A percentile compares a stretch with the other conserved stretches of the same genome.
Evolutionary conservation across 2,797 vertebrate species (phyloP).

Genomic region (Myotis pilosus): DNA sequence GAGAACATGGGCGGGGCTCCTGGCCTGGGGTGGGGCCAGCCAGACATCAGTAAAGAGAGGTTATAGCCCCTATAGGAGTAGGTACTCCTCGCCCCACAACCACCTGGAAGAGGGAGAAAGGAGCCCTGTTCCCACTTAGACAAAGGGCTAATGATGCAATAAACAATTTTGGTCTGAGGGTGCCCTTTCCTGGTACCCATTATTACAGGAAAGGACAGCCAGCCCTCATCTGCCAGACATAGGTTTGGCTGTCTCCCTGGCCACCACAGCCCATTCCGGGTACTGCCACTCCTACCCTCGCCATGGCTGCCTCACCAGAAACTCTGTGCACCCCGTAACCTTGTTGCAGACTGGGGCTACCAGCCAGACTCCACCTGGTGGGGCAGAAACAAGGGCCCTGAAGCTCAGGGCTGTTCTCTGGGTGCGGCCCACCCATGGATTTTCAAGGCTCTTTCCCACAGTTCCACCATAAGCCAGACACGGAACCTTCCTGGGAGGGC

Average conservation of each 20-base stretch:
- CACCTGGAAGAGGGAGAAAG: background rate
- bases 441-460: conserved; percentile 22
- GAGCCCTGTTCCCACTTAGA: background rate
- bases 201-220: conserved; percentile 4
- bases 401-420: background rate
- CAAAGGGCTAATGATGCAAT: conserved; percentile 31
- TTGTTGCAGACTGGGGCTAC: background rate
- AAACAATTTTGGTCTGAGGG: conserved; percentile 57
- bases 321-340: background rate
- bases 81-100: background rate
- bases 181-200: background rate
- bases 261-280: background rate
- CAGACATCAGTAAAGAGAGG: background rate
- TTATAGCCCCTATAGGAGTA: background rate
- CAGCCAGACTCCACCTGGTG: background rate
- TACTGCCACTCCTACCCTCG: background rate
- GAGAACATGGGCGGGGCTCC: background rate
- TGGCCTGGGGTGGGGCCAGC: background rate
- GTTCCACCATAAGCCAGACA: background rate
- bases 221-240: background rate
- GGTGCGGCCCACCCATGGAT: background rate
- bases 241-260: background rate
- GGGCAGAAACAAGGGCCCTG: background rate
- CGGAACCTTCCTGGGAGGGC: background rate
- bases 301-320: background rate